phyloP scores from a whole-genome alignment of 2,113 vertebrate genomes.

The Ginglymostoma cirratum region DNA sequence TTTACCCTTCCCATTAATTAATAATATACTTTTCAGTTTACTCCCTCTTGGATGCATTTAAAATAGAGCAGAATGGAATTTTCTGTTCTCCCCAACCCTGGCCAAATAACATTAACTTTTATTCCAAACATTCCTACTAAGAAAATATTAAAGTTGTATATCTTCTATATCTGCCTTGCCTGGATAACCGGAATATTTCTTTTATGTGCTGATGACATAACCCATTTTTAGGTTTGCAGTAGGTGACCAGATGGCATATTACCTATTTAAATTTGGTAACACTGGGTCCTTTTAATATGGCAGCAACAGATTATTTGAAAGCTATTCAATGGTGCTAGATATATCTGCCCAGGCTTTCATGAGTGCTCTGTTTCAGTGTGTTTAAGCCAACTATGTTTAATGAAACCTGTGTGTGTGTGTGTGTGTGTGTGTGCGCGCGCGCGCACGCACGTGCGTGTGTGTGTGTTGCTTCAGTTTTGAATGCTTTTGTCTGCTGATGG shows the following conservation, averaged over 20 bases:
- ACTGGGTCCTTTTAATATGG: conserved; percentile 1
- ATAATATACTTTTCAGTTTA: not conserved
- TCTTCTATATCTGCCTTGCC: not conserved
- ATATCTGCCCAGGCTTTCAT: not conserved
- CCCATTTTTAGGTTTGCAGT: not conserved
- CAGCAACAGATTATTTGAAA: conserved; percentile 5
- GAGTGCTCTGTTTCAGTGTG: conserved; percentile 9
- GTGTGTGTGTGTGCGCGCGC: too few species aligned
- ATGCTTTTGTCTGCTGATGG: not conserved
- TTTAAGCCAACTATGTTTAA: conserved; percentile 29
- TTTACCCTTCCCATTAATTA: not conserved
- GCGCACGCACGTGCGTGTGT: not conserved
- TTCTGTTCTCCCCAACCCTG: not conserved
- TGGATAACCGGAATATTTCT: conserved; percentile 2
- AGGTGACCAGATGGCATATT: not conserved
- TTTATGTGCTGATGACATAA: not conserved
- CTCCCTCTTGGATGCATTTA: not conserved
- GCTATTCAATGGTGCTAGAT: not conserved
- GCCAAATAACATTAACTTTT: not conserved
- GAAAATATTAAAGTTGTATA: not conserved
- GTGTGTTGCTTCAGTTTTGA: conserved; percentile 26
- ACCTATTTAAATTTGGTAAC: not conserved
- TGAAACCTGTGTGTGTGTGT: not conserved
- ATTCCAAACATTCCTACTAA: conserved; percentile 28
- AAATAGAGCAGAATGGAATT: not conserved